Evolutionary conservation across 2,888 invertebrate genomes (phyloP).

Genomic region (Balanococcus diminutus): DNA sequence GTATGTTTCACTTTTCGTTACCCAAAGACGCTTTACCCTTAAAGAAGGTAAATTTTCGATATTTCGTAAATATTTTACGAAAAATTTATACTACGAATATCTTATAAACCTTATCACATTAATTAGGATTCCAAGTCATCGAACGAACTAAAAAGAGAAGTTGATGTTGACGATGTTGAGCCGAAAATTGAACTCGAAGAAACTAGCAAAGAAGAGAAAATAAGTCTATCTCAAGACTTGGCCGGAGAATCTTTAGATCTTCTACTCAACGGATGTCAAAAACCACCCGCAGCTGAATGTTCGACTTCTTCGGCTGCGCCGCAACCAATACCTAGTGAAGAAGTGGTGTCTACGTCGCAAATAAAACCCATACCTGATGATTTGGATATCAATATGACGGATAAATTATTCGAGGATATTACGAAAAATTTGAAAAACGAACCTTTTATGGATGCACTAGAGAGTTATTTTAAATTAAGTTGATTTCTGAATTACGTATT

Average conservation of each 20-base stretch:
- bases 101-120: not conserved
- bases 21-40: not conserved
- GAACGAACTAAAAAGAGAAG: not conserved
- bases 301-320: not conserved
- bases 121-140: not conserved
- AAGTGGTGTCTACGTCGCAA: not conserved
- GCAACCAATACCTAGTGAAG: not conserved
- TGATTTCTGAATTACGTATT: no score
- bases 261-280: conserved; percentile 16
- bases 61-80: no score
- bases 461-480: not conserved
- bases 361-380: conserved; percentile 1
- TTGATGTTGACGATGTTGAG: not conserved
- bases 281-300: not conserved
- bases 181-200: not conserved
- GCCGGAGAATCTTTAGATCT: not conserved
- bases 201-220: not conserved
- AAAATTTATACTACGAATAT: no score
- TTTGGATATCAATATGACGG: conserved; percentile 34
- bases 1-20: conserved; percentile 36
- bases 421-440: conserved; percentile 33
- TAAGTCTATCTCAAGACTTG: not conserved
- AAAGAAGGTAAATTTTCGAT: not conserved
- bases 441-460: not conserved
- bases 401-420: conserved; percentile 35